These are phyloP conservation scores for Drosophila atroscutellata DNA, from an alignment of 2,888 invertebrate species.

Conservation along the genomic window DNA sequence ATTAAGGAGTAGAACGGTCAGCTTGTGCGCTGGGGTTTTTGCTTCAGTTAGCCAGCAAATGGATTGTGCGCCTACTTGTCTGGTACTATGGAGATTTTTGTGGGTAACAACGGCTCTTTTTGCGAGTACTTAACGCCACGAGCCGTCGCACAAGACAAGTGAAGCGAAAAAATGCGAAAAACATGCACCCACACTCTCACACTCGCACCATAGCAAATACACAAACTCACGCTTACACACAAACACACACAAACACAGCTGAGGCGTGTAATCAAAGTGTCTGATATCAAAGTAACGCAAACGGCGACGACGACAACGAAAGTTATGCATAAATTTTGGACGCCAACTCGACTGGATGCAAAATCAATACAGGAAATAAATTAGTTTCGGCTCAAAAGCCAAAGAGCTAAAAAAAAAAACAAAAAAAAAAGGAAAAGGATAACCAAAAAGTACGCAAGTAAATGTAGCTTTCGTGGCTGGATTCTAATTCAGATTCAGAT, in stretches of 20 bases:
- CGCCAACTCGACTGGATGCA: slow-evolving; percentile 60
- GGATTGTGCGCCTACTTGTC: slow-evolving; percentile 58
- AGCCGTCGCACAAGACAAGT: slow-evolving; percentile 63
- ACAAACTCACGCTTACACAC: background rate
- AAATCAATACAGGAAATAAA: slow-evolving; percentile 78
- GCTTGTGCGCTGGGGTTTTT: slow-evolving; percentile 2
- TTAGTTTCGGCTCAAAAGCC: slow-evolving; percentile 69
- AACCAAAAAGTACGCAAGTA: slow-evolving; percentile 12
- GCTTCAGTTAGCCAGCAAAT: slow-evolving; percentile 42
- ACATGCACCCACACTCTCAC: slow-evolving; percentile 53
- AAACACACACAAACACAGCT: slow-evolving; percentile 24
- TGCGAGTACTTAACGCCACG: slow-evolving; percentile 72
- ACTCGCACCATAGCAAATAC: background rate
- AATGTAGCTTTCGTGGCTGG: slow-evolving; percentile 7
- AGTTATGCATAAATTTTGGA: slow-evolving; percentile 76
- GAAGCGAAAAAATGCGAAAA: slow-evolving; percentile 72
- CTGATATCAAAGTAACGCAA: slow-evolving; percentile 66
- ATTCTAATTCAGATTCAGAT: slow-evolving; percentile 22
- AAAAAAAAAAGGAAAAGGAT: slow-evolving; percentile 3
- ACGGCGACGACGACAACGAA: slow-evolving; percentile 32
- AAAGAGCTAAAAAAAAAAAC: slow-evolving; percentile 24
- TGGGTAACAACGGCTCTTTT: slow-evolving; percentile 20
- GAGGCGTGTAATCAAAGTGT: slow-evolving; percentile 77
- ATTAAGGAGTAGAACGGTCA: slow-evolving; percentile 13
- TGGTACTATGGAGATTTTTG: slow-evolving; percentile 48